Evolutionary conservation across 1,140 invertebrate genomes (phyloP), one percentile per base, ranked within the genome.

Genomic region (Panagrolaimus sp.): DNA sequence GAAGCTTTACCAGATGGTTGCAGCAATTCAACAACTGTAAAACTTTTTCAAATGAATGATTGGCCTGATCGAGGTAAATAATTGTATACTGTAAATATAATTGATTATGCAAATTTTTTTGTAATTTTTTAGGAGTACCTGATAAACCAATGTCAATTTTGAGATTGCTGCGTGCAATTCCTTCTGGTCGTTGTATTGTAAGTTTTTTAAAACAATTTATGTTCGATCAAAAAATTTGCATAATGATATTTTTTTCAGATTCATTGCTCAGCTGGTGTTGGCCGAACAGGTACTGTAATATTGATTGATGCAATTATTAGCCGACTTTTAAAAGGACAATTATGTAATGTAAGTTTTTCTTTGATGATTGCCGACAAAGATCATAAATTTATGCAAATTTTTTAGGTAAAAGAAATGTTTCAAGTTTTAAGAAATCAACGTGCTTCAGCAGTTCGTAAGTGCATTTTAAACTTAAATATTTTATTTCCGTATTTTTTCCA

Each of bases 1-100:
- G 72, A 74, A 38, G 67, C 75, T 1, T 43, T 73, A 12, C 72
- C 72, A 24, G 72, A 73, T 24, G 72, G 72, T 10, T 73, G 72
- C 55, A 76, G 74, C 1, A 73, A 74, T 71, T 73, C 72, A 12
- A 64, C 52, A 9, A 24, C 70, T 10, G 62, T 48, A 10, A 73
- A 73, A 24, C 72, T 73, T 28, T 15, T 74, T 44, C 65, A 74
- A 43, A 74, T 73, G 72, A 12, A 26, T 14, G 52, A 58, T 58
- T 58, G 52, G 52, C 52, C 52, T 58, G 52, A 58, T 58, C 21
- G 52, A 28, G 52, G 52, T 38, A 38, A 12, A 21, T n/a, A 4
- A 8, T 52, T 12, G n/a, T n/a, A n/a, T n/a, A n/a, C 48, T 52
- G 17, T 7, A 12, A 52, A 2, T 14, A 1, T 52, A n/a, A n/a